A percentile compares a stretch with the other conserved stretches of the same genome.
phyloP scores from a whole-genome alignment of 64 coral and sea anemone species.

The Astreopora myriophthalma region DNA sequence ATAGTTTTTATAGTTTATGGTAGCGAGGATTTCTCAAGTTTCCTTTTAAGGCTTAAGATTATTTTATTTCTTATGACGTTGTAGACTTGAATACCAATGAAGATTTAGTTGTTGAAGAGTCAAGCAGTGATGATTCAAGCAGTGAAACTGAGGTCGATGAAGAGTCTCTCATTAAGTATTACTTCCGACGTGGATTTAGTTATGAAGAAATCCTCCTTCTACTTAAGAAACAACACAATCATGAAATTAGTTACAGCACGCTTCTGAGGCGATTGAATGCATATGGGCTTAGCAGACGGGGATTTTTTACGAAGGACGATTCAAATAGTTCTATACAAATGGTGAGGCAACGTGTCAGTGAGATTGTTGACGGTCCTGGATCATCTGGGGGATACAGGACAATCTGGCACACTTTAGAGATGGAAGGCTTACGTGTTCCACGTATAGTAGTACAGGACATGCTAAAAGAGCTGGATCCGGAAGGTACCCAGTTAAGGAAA shows the following conservation, averaged over 20 bases:
- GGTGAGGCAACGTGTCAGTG: constrained; percentile 29
- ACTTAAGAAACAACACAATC: not conserved
- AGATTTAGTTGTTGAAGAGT: not conserved
- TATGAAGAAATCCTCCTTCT: not conserved
- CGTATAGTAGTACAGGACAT: constrained; percentile 53
- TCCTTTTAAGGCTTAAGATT: too few species aligned
- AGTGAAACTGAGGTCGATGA: not conserved
- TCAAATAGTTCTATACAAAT: constrained; percentile 27
- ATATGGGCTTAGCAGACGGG: constrained; percentile 1
- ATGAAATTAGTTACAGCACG: not conserved
- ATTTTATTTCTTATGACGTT: not conserved
- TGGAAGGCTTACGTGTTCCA: constrained; percentile 46
- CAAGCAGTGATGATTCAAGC: not conserved
- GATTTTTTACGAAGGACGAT: not conserved
- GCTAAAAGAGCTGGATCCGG: constrained; percentile 47
- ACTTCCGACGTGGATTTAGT: not conserved
- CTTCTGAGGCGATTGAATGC: not conserved
- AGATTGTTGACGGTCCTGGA: not conserved
- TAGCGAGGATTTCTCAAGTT: too few species aligned
- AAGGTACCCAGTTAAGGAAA: not conserved
- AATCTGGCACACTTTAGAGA: not conserved
- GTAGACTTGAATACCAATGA: not conserved
- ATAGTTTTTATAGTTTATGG: too few species aligned
- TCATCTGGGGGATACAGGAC: constrained; percentile 32
- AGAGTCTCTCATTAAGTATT: not conserved